These are phyloP conservation scores for Drosophila nigromelanica DNA, from an alignment of 1,140 invertebrate species.

Conservation along the genomic window DNA sequence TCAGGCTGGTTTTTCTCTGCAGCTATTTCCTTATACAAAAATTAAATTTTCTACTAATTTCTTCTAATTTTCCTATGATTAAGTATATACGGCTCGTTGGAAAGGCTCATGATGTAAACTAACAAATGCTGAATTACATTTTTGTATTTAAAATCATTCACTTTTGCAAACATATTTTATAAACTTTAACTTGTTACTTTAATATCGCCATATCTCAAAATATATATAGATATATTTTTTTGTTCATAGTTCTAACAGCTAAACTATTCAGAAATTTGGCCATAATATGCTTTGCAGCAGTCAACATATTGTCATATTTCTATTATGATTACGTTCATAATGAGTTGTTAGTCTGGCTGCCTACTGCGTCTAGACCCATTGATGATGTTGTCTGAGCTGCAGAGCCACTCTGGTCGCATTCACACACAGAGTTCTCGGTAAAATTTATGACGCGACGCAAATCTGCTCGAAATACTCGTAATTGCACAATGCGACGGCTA, in stretches of 20 bases:
- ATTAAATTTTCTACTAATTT: no score
- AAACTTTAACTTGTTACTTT: no score
- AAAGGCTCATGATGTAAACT: no score
- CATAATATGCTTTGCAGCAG: constrained; percentile 17
- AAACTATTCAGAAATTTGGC: constrained; percentile 4
- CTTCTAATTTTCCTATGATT: no score
- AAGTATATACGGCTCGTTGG: no score
- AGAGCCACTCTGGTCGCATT: constrained; percentile 36
- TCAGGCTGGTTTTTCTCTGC: no score
- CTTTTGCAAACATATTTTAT: no score
- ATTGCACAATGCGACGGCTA: constrained; percentile 36
- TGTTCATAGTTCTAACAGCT: not conserved
- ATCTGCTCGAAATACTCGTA: constrained; percentile 69
- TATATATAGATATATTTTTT: no score
- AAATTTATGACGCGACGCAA: constrained; percentile 75
- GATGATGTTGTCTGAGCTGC: constrained; percentile 69
- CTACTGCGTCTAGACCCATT: constrained; percentile 50
- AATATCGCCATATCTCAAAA: no score
- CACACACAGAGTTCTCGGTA: constrained; percentile 1
- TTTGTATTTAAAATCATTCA: no score
- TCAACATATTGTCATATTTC: constrained; percentile 43
- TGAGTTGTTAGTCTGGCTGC: constrained; percentile 31
- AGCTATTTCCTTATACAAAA: no score
- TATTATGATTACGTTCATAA: constrained; percentile 57
- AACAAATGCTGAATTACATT: no score